Percentiles rank a stretch among this genome's conserved stretches.
Conservation (phyloP, 1,140 invertebrate species). For the Brachionus manjavacas region DNA sequence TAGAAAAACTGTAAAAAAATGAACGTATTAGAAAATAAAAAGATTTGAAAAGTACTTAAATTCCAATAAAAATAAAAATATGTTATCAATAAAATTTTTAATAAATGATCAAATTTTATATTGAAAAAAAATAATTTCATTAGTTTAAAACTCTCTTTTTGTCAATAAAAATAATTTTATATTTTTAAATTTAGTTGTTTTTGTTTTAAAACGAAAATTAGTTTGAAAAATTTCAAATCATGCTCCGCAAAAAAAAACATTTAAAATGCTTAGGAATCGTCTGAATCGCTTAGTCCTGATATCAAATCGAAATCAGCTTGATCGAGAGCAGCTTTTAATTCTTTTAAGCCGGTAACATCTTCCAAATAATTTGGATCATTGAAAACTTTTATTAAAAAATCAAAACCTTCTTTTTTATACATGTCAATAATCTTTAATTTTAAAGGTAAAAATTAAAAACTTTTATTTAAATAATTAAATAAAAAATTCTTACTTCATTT, state of each 20-base stretch:
- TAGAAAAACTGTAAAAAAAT: too few species aligned
- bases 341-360: conserved; percentile 75
- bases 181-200: neutral
- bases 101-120: neutral
- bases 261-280: neutral
- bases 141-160: neutral
- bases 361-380: conserved; percentile 77
- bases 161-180: neutral
- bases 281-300: conserved; percentile 15
- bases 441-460: conserved; percentile 40
- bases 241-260: neutral
- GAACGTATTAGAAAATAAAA: too few species aligned
- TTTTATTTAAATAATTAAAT: neutral
- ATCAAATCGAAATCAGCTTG: conserved; percentile 50
- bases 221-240: neutral
- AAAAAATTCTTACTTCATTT: conserved; percentile 52
- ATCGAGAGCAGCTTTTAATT: conserved; percentile 62
- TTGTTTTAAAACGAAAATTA: neutral
- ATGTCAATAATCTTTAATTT: conserved; percentile 64
- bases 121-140: neutral
- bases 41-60: too few species aligned
- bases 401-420: conserved; percentile 66
- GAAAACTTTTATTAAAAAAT: conserved; percentile 78
- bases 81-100: too few species aligned
- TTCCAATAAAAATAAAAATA: too few species aligned